Percentiles rank a stretch among this genome's conserved stretches.
Conservation (phyloP, 2,888 invertebrate species). For the Cataglyphis albicans region DNA sequence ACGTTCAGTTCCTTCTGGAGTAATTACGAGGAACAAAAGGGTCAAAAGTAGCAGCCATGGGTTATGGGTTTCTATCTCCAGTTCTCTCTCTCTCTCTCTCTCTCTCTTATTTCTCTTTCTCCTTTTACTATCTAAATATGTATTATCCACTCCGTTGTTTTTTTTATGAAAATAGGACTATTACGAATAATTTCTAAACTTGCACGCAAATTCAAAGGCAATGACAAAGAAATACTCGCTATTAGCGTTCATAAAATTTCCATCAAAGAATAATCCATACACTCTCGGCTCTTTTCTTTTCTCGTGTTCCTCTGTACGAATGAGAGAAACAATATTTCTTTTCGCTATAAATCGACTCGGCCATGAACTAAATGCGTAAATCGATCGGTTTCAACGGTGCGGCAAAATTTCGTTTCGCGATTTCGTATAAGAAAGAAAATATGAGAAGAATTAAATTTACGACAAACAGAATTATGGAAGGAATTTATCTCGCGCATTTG, state of each 20-base stretch:
- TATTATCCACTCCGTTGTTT: slow-evolving; percentile 16
- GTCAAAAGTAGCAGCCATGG: slow-evolving; percentile 40
- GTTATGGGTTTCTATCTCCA: slow-evolving; percentile 34
- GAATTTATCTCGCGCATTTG: not conserved
- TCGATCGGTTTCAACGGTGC: slow-evolving; percentile 36
- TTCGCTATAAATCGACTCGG: slow-evolving; percentile 20
- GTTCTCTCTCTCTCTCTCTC: not conserved
- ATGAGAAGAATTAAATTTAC: not conserved
- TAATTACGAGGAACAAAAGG: slow-evolving; percentile 51
- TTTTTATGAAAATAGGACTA: slow-evolving; percentile 26
- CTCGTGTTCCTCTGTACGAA: not conserved
- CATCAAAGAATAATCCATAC: slow-evolving; percentile 17
- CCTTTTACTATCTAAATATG: slow-evolving; percentile 3
- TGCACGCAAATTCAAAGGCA: slow-evolving; percentile 26
- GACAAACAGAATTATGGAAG: not conserved
- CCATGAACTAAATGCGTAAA: slow-evolving; percentile 17
- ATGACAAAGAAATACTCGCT: slow-evolving; percentile 5
- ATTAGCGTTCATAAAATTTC: slow-evolving; percentile 28
- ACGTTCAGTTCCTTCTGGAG: slow-evolving; percentile 43
- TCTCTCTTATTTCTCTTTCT: slow-evolving; percentile 9
- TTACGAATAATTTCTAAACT: slow-evolving; percentile 47
- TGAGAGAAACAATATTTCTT: slow-evolving; percentile 38
- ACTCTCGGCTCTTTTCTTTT: slow-evolving; percentile 7
- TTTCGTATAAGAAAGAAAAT: not conserved
- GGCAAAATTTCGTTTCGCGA: not conserved